These are phyloP conservation scores for Corythornis madagascariensis DNA, from an alignment of 2,113 vertebrate genomes.

Conservation along the genomic window DNA sequence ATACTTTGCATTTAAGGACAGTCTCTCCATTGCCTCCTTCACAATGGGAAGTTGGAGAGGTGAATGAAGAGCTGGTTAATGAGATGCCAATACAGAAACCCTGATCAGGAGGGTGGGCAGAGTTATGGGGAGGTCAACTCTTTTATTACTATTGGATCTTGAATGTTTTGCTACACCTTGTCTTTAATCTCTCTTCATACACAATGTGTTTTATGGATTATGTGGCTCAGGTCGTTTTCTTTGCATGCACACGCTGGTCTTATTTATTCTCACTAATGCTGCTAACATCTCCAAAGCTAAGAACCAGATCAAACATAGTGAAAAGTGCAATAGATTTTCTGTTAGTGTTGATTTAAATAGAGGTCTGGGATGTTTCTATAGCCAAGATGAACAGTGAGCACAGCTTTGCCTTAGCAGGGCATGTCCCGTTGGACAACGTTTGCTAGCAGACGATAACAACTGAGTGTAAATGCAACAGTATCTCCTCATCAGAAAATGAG, in stretches of 20 bases:
- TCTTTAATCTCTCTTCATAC: background rate
- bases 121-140: background rate
- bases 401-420: background rate
- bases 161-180: background rate
- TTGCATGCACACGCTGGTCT: background rate
- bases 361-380: background rate
- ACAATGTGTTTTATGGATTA: background rate
- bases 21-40: background rate
- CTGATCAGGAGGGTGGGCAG: background rate
- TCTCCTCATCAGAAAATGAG: background rate
- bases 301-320: background rate
- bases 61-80: background rate
- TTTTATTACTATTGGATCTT: background rate
- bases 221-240: fast-evolving
- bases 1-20: background rate
- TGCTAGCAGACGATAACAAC: background rate
- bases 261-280: background rate
- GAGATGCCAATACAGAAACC: background rate
- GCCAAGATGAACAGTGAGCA: background rate
- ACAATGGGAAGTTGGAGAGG: background rate
- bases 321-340: background rate
- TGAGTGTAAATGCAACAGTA: background rate
- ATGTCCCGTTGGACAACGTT: background rate
- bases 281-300: background rate
- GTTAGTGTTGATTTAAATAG: background rate